Percentiles rank a stretch among this genome's conserved stretches.
phyloP scores from a whole-genome alignment of 2,888 invertebrate species.

The Drosophila pegasa region DNA sequence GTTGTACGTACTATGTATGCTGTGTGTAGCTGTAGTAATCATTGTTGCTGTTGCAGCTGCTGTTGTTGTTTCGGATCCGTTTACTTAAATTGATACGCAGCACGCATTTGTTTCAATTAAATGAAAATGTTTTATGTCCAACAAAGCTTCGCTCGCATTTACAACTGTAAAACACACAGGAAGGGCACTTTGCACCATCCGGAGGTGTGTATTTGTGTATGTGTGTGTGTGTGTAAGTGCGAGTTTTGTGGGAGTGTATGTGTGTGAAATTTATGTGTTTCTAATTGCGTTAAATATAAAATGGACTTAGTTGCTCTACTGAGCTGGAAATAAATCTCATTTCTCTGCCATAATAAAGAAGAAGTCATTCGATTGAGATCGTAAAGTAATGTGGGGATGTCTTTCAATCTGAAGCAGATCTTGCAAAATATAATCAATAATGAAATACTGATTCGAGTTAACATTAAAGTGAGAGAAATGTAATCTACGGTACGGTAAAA shows the following conservation, averaged over 20 bases:
- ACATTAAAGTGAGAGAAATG: too few relatives aligned
- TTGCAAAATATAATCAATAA: too few relatives aligned
- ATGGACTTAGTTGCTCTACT: constrained; percentile 5
- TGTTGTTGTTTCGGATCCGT: constrained; percentile 34
- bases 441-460: too few relatives aligned
- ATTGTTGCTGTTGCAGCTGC: constrained; percentile 27
- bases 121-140: constrained; percentile 75
- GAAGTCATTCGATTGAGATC: background rate
- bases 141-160: constrained; percentile 38
- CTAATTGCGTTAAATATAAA: constrained; percentile 37
- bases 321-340: background rate
- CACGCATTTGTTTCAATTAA: constrained; percentile 80
- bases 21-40: constrained; percentile 18
- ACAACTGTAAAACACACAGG: constrained; percentile 55
- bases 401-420: background rate
- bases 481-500: too few relatives aligned
- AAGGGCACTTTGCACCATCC: constrained; percentile 48
- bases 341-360: background rate
- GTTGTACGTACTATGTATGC: constrained; percentile 24
- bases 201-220: constrained; percentile 10
- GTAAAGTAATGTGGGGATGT: too few relatives aligned
- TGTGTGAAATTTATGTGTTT: constrained; percentile 34
- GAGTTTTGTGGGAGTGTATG: too few relatives aligned
- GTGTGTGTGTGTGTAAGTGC: constrained; percentile 9
- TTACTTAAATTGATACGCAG: constrained; percentile 78